These are phyloP conservation scores for Rhinella marina DNA, from an alignment of 2,797 vertebrate species.

Conservation along the genomic window DNA sequence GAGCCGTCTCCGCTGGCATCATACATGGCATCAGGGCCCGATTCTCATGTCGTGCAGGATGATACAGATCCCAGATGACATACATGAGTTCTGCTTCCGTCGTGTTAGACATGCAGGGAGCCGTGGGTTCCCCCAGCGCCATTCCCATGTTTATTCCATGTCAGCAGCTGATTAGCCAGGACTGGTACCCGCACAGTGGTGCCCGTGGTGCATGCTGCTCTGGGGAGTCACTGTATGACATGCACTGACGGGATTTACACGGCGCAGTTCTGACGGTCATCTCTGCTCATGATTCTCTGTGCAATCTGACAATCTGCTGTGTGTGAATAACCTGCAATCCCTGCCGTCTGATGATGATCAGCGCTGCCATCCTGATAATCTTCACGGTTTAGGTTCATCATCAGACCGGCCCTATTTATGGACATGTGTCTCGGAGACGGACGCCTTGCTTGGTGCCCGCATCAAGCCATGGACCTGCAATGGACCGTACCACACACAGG, in stretches of 20 bases:
- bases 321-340: too few species aligned
- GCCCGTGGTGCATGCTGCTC: neutral
- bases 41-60: neutral
- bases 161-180: slow-evolving; percentile 23
- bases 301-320: too few species aligned
- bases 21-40: neutral
- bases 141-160: neutral
- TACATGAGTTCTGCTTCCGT: neutral
- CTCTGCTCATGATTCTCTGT: too few species aligned
- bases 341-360: too few species aligned
- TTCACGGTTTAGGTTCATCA: too few species aligned
- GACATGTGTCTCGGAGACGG: neutral
- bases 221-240: neutral
- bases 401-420: too few species aligned
- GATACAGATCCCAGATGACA: neutral
- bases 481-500: neutral
- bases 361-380: too few species aligned
- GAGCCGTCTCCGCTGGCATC: neutral
- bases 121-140: neutral
- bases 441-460: too few species aligned
- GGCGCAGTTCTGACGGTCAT: too few species aligned
- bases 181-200: too few species aligned
- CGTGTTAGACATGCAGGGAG: neutral
- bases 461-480: neutral
- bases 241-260: neutral